Evolutionary conservation across 2,888 invertebrate genomes (phyloP).

Genomic region (Acanthosepion lycidas): DNA sequence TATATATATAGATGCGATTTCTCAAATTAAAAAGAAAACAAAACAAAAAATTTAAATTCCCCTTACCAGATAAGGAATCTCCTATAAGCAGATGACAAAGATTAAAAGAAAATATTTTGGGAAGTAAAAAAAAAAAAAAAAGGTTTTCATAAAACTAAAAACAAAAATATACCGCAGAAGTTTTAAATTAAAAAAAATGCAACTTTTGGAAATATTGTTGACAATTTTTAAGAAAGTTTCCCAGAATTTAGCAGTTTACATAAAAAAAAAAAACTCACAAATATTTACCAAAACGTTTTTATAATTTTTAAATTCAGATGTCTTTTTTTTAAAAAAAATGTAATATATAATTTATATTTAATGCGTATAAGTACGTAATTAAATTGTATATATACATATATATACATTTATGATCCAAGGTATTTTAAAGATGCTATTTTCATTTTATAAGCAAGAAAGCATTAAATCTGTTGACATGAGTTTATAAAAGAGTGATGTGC

Average conservation of each 20-base stretch:
- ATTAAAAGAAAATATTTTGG: too few species aligned
- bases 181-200: neutral
- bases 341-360: neutral
- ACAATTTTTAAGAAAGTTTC: neutral
- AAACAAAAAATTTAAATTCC: too few species aligned
- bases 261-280: neutral
- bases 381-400: neutral
- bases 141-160: neutral
- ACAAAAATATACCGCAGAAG: neutral
- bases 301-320: neutral
- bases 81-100: neutral
- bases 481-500: neutral
- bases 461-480: neutral
- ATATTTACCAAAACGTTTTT: neutral
- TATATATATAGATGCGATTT: neutral
- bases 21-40: neutral
- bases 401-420: neutral
- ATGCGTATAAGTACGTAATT: neutral
- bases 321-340: neutral
- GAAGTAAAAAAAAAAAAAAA: neutral
- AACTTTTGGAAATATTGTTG: neutral
- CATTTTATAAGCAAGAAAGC: neutral
- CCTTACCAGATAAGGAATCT: neutral
- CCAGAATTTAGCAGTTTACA: neutral
- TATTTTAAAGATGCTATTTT: neutral